Conservation (phyloP, 2,888 invertebrate species). For the Pyrrhia umbra region DNA sequence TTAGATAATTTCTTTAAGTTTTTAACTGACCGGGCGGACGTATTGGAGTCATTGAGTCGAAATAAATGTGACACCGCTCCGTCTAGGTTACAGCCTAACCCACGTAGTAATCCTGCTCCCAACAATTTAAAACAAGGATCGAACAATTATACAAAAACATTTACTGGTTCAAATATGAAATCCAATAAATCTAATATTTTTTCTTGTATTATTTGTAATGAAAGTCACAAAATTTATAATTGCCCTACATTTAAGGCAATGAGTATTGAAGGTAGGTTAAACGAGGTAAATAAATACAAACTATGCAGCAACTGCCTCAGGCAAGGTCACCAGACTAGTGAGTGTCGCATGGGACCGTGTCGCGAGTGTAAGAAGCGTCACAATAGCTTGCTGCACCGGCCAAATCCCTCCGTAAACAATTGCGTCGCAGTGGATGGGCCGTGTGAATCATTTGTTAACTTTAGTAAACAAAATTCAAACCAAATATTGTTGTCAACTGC, state of each 20-base stretch:
- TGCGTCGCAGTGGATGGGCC: neutral
- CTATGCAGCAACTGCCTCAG: constrained; percentile 45
- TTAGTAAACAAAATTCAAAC: constrained; percentile 1
- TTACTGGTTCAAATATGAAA: constrained; percentile 3
- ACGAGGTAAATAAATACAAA: constrained; percentile 1
- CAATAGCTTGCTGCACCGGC: constrained; percentile 53
- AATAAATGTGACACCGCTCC: constrained; percentile 17
- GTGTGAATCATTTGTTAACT: neutral
- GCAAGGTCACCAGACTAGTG: constrained; percentile 43
- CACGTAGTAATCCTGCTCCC: neutral
- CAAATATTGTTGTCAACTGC: constrained; percentile 10
- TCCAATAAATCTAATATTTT: neutral
- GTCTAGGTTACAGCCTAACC: neutral
- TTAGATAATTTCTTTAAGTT: constrained; percentile 58
- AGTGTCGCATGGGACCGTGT: constrained; percentile 61
- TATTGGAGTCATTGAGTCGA: constrained; percentile 52
- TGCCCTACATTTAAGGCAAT: constrained; percentile 11
- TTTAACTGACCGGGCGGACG: constrained; percentile 55
- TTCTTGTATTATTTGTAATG: constrained; percentile 54
- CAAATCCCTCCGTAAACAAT: neutral
- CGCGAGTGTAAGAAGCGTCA: constrained; percentile 52
- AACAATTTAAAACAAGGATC: neutral
- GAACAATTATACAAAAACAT: constrained; percentile 12
- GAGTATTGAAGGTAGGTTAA: neutral
- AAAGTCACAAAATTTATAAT: constrained; percentile 57